Evolutionary conservation across 2,113 vertebrate genomes (phyloP).

Genomic region (Vidua chalybeata): DNA sequence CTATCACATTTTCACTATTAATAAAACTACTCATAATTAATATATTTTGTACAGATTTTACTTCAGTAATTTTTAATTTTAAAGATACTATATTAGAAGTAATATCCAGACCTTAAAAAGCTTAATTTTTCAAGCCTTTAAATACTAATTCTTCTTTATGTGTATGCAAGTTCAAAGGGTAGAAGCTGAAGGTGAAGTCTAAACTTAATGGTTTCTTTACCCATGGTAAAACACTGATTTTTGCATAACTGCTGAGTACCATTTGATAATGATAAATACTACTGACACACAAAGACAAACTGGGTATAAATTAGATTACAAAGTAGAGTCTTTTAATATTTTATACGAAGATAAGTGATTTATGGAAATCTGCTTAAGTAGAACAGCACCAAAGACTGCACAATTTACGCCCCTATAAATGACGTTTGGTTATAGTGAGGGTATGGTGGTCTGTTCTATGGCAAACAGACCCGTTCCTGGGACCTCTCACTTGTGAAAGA

Average conservation of each 20-base stretch:
- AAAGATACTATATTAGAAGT: not conserved
- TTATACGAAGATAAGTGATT: not conserved
- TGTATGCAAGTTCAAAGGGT: not conserved
- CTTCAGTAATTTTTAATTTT: not conserved
- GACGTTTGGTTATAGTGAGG: not conserved
- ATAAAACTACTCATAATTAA: not conserved
- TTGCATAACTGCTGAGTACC: not conserved
- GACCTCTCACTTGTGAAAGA: not conserved
- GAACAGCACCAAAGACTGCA: not conserved
- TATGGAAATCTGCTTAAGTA: not conserved
- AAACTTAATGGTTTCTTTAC: not conserved
- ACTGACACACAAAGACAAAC: not conserved
- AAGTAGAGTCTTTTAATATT: not conserved
- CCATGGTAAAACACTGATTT: not conserved
- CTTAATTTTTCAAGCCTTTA: not conserved
- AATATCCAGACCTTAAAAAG: not conserved
- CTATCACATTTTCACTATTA: not conserved
- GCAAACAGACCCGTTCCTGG: not conserved
- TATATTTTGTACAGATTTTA: not conserved
- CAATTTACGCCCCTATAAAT: not conserved
- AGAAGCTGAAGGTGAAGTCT: not conserved
- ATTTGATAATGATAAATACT: not conserved
- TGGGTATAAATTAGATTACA: not conserved
- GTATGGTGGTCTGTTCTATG: not conserved
- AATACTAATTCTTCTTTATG: not conserved